Conservation (phyloP, 1,140 invertebrate species). For the Bombus vancouverensis region DNA sequence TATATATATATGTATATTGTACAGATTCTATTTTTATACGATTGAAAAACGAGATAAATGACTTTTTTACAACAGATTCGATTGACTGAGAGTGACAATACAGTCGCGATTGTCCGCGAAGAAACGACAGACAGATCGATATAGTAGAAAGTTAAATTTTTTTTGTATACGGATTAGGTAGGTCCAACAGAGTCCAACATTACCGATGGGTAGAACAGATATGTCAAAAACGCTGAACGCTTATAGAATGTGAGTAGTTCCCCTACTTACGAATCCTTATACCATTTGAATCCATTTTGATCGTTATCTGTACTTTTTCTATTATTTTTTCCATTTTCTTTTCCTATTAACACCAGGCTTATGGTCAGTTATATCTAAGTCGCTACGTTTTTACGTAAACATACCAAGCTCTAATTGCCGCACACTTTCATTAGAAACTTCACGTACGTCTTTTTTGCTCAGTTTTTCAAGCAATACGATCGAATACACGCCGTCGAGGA, state of each 20-base stretch:
- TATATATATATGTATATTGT: conserved; percentile 25
- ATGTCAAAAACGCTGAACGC: conserved; percentile 82
- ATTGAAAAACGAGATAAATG: conserved; percentile 48
- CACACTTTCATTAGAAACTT: conserved; percentile 41
- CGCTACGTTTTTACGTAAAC: conserved; percentile 15
- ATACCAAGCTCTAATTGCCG: conserved; percentile 33
- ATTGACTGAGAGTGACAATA: conserved; percentile 48
- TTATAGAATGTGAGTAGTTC: conserved; percentile 81
- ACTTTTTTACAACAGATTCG: conserved; percentile 44
- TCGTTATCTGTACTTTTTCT: neutral
- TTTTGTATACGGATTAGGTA: conserved; percentile 58
- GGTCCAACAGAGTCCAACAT: conserved; percentile 65
- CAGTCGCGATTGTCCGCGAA: conserved; percentile 4
- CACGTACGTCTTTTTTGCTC: neutral
- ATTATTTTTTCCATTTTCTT: neutral
- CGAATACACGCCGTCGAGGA: neutral
- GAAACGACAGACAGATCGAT: conserved; percentile 37
- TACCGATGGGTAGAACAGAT: conserved; percentile 82
- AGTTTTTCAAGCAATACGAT: neutral
- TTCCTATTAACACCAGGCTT: neutral
- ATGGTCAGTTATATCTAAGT: neutral
- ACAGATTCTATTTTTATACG: conserved; percentile 72
- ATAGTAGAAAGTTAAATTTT: conserved; percentile 54
- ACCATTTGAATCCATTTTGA: neutral
- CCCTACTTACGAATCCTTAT: conserved; percentile 37